Base-by-base conservation (phyloP, 1,140 invertebrate genomes). In the Drosophila nannoptera region DNA sequence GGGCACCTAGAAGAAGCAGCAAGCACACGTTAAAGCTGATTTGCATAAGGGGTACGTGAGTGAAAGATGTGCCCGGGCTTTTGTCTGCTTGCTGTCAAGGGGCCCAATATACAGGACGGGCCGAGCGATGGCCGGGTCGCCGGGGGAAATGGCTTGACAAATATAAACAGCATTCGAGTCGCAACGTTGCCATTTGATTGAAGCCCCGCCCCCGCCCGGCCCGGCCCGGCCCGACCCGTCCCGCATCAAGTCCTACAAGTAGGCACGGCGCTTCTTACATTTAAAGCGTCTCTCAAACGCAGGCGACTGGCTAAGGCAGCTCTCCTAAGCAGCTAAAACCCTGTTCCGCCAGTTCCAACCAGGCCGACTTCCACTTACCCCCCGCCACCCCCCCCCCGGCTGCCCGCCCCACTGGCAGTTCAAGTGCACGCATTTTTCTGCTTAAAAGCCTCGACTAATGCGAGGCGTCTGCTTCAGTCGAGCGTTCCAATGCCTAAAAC, bases 361-460 rank as follows among this genome's bases (percentile, higher is more conserved):
- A 11, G 38, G n/a, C n/a, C n/a, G n/a, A n/a, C n/a, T n/a, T n/a
- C n/a, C 38, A 1, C 8, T 7, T 11, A 9, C 36, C 4, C 36
- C 38, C 12, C 40, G 40, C 40, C n/a, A 42, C 40, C n/a, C 11
- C n/a, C n/a, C 32, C 22, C 12, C 2, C 33, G 7, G 7, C 49
- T 11, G 8, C 9, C 29, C 14, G 8, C 2, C 22, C 7, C 22
- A 5, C 16, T 12, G 1, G 1, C 59, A 33, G 60, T 78, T 80
- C 76, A 86, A 87, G 82, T 81, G 81, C 77, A 86, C 81, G 82
- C 81, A 86, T 87, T 86, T 86, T 87, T 86, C 82, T 87, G 81
- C 81, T 81, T 86, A 86, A 86, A 87, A 81, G 81, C 81, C 82
- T 67, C 74, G 77, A 87, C 81, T 86, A 86, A 87, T 87, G 81